These are phyloP conservation scores for Pagrus major DNA, from an alignment of 2,113 vertebrate genomes.

Conservation along the genomic window DNA sequence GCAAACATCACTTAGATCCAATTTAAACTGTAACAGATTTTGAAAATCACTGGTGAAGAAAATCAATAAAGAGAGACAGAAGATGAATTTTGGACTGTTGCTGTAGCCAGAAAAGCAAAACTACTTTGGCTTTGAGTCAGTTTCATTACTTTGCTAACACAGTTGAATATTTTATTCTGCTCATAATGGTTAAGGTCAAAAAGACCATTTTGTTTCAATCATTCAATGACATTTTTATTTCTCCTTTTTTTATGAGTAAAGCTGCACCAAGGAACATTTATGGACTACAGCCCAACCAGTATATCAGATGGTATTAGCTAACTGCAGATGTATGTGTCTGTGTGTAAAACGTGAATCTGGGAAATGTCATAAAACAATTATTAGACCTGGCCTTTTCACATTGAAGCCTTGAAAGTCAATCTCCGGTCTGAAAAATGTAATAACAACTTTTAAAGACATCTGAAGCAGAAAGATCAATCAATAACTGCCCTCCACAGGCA, in stretches of 20 bases:
- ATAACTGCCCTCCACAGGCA: background rate
- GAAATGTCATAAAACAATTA: conserved; percentile 25
- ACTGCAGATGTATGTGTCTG: background rate
- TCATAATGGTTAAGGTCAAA: background rate
- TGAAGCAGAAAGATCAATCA: conserved; percentile 43
- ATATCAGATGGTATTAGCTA: background rate
- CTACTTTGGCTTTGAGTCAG: conserved; percentile 17
- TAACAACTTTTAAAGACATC: conserved; percentile 24
- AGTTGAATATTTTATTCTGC: background rate
- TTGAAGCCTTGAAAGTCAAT: conserved; percentile 20
- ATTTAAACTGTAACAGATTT: conserved; percentile 1
- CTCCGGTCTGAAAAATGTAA: background rate
- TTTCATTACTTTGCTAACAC: conserved; percentile 34
- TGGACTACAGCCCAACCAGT: background rate
- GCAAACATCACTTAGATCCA: background rate
- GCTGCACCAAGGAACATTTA: background rate
- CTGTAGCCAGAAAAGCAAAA: background rate
- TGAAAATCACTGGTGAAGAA: background rate
- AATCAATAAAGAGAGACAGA: conserved; percentile 37
- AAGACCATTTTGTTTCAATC: conserved; percentile 15
- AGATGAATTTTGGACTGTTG: conserved; percentile 8
- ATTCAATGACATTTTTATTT: conserved; percentile 2
- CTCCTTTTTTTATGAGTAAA: background rate
- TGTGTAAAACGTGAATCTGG: background rate
- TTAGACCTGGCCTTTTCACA: conserved; percentile 24